Evolutionary conservation across 1,140 invertebrate genomes (phyloP), one percentile per base, ranked within the genome.

Genomic region (Tetranychus urticae): DNA sequence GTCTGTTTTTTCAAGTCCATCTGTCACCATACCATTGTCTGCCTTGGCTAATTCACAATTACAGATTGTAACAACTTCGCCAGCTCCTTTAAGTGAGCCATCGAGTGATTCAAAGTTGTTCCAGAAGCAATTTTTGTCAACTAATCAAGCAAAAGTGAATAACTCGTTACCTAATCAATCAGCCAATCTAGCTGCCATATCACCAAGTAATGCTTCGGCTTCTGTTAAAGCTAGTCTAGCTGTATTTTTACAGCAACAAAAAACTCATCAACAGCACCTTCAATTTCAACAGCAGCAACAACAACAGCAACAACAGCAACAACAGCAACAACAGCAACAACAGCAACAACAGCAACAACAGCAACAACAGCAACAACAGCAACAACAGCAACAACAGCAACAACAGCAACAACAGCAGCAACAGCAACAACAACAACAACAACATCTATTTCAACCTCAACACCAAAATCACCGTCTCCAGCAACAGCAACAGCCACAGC

Each of bases 231-330:
- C 5, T 42, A 10, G 10, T 14, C 76, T 82, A 1, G 79, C 82
- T 62, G 82, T 82, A 61, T 79, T 83, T 61, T 71, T 83, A 62
- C 81, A 83, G 63, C 79, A 81, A 47, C 79, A 81, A 47, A 81
- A 81, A 66, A 78, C 79, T 66, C 80, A 74, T 12, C 68, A 68
- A 42, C 69, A 70, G 48, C 14, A 63, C 67, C 13, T 65, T 65
- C 54, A 58, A 67, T 48, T 66, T 64, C n/a, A 65, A 61, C 45
- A 61, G 66, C 13, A 54, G 34, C 2, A 33, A 33, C 33, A 42
- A 42, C 39, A 42, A 42, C 39, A 42, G 10, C 34, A 7, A 7
- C 50, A 34, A 54, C 14, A 6, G 14, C 50, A 54, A 54, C 14
- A 7, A 7, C 34, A 34, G 7, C 5, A 34, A 6, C n/a, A 71